A percentile compares a stretch with the other conserved stretches of the same genome.
These are phyloP conservation scores for Drosophila melanogaster DNA, from an alignment of 1,140 invertebrate species.

Conservation along the genomic window Release_6_plus_ISO1_MT NT_037436.4:22785501-22786000, in stretches of 20 bases:
- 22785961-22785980: conserved; percentile 4
- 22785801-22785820: neutral
- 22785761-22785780: neutral
- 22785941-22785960: conserved; percentile 7
- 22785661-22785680: neutral
- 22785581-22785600: neutral
- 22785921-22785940: neutral
- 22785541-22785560: conserved; percentile 42
- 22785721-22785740: neutral
- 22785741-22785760: neutral
- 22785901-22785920: neutral
- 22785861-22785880: neutral
- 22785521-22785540: conserved; percentile 49
- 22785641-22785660: no score
- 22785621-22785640: neutral
- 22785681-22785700: neutral
- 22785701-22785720: no score
- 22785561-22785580: conserved; percentile 5
- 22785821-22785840: neutral
- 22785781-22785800: neutral
- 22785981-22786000: conserved; percentile 4
- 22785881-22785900: neutral
- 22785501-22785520: conserved; percentile 49
- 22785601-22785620: neutral
- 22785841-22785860: neutral